A percentile compares a stretch with the other conserved stretches of the same genome.
These are phyloP conservation scores for Hesperophylax magnus DNA, from an alignment of 1,140 invertebrate species.

Conservation along the genomic window DNA sequence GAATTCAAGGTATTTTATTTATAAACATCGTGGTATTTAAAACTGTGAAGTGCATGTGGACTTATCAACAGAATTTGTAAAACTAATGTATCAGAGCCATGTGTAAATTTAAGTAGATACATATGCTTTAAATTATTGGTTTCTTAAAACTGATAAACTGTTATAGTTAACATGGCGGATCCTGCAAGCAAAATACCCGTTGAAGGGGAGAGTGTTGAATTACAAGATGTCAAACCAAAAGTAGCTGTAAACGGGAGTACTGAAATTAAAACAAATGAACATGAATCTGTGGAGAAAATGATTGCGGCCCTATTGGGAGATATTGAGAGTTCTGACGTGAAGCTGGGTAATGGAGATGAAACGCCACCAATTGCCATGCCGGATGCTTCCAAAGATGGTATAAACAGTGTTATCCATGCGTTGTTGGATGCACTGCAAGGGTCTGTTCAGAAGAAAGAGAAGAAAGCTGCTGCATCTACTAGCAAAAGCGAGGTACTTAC, in stretches of 20 bases:
- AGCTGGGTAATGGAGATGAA: not conserved
- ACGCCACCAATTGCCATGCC: not conserved
- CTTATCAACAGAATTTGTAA: no score
- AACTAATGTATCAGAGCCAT: no score
- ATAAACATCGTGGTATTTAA: no score
- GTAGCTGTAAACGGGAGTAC: not conserved
- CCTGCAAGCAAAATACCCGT: not conserved
- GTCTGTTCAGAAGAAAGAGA: conserved; percentile 10
- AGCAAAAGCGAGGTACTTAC: not conserved
- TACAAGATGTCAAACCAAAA: conserved; percentile 15
- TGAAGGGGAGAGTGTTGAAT: not conserved
- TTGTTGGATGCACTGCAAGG: conserved; percentile 29
- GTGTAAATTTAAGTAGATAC: no score
- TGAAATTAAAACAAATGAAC: not conserved
- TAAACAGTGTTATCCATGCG: conserved; percentile 24
- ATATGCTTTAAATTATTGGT: no score
- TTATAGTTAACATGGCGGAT: not conserved
- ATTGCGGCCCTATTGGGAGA: not conserved
- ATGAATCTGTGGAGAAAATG: conserved; percentile 11
- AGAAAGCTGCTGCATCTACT: not conserved
- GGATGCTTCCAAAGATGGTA: conserved; percentile 22
- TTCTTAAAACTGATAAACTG: no score
- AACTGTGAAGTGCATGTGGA: no score
- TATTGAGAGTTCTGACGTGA: not conserved
- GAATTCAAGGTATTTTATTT: no score